Percentiles rank a stretch among this genome's conserved stretches.
phyloP scores from a whole-genome alignment of 2,113 vertebrate genomes.

The Oreochromis niloticus region DNA sequence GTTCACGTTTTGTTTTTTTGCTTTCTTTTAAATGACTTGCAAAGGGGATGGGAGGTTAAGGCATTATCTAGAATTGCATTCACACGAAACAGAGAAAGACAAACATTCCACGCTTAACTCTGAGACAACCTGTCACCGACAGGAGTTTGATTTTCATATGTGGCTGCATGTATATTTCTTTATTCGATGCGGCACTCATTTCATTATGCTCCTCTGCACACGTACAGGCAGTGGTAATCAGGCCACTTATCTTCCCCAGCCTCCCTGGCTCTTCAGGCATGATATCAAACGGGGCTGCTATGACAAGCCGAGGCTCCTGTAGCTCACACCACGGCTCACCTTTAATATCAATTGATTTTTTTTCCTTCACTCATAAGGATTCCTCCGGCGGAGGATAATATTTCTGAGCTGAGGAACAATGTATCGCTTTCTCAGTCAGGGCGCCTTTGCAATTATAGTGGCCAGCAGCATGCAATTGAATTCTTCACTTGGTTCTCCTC shows the following conservation, averaged over 20 bases:
- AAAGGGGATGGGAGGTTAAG: neutral
- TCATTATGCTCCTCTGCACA: slow-evolving; percentile 5
- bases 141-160: neutral
- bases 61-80: neutral
- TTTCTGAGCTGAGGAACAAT: slow-evolving; percentile 41
- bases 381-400: slow-evolving; percentile 40
- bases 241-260: slow-evolving; percentile 38
- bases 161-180: neutral
- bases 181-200: neutral
- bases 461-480: slow-evolving; percentile 30
- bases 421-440: slow-evolving; percentile 44
- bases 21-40: neutral
- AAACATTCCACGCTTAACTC: neutral
- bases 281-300: slow-evolving; percentile 44
- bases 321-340: slow-evolving; percentile 22
- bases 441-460: slow-evolving; percentile 41
- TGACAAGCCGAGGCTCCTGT: slow-evolving; percentile 40
- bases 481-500: slow-evolving; percentile 35
- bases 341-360: slow-evolving; percentile 59
- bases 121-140: neutral
- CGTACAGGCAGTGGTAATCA: slow-evolving; percentile 21
- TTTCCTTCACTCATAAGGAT: slow-evolving; percentile 23
- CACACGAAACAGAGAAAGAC: neutral
- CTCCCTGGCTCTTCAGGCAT: slow-evolving; percentile 29
- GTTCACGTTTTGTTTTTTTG: neutral